Evolutionary conservation across 2,797 vertebrate genomes (phyloP).

Genomic region (Phalloptychus januarius): DNA sequence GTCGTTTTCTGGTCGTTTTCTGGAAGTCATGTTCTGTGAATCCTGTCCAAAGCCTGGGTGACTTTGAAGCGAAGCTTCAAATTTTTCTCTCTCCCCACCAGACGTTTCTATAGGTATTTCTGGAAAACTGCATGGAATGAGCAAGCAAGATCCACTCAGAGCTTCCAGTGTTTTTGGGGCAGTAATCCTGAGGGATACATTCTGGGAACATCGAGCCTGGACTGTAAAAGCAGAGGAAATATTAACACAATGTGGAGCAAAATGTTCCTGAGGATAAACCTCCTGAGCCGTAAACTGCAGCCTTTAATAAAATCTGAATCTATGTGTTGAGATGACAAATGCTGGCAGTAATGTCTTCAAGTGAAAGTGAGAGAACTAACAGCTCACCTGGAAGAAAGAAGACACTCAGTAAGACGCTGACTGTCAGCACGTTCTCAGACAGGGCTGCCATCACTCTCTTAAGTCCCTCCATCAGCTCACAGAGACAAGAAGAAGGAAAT

Average conservation of each 20-base stretch:
- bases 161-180: neutral
- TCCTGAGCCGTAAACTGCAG: neutral
- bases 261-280: neutral
- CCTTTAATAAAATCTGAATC: neutral
- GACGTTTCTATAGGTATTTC: too few relatives aligned
- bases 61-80: neutral
- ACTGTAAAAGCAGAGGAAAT: neutral
- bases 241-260: neutral
- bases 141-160: slow-evolving; percentile 3
- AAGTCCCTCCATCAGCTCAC: neutral
- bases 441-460: slow-evolving; percentile 1
- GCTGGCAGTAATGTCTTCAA: neutral
- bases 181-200: neutral
- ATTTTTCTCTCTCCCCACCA: neutral
- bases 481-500: neutral
- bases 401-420: slow-evolving; percentile 28
- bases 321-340: neutral
- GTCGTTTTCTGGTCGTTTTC: neutral
- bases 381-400: slow-evolving; percentile 52
- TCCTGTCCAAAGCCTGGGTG: neutral
- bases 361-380: slow-evolving; percentile 1
- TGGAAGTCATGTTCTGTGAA: neutral
- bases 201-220: neutral
- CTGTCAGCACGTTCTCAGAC: slow-evolving; percentile 12
- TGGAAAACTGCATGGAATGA: slow-evolving; percentile 5